Base-by-base conservation (phyloP, 2,888 invertebrate species). In the Notodonta ziczac region DNA sequence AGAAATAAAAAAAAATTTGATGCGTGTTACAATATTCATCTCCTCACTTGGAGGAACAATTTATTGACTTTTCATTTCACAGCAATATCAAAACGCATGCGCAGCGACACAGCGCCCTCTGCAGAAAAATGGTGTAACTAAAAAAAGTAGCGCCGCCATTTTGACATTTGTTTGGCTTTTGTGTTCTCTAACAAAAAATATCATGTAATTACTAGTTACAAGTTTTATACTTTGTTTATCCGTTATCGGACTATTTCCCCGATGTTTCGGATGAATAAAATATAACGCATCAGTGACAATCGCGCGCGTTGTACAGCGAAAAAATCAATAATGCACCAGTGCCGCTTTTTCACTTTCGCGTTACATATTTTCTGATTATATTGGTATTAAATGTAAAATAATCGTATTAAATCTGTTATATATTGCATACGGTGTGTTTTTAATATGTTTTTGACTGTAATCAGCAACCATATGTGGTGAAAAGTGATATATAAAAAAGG, bases 161-260 rank as follows among this genome's bases (percentile, higher is more conserved):
- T 94, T 94, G 92, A 94, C 93, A 92, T 93, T 94, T 94, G 93
- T 92, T 93, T 92, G 88, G 93, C 92, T 93, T 86, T 93, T 93
- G 92, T 92, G 89, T 93, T 88, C 82, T 78, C 73, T 79, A 77
- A 73, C 83, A 67, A 74, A 79, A 84, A 83, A 80, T 86, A 89
- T 79, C 84, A 85, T 87, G 83, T 89, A 86, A 88, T 86, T 86
- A 81, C 67, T 73, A 70, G 73, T 78, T 73, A 78, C 77, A 69
- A 76, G 74, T 69, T 72, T 73, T 75, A 82, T 78, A 75, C 63
- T 78, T 74, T 71, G 66, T 72, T 74, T 81, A 85, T 86, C 73
- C 76, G 80, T 70, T 66, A 68, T 70, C 61, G 57, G 69, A 81
- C 66, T 73, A 68, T 70, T 81, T 75, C 61, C 67, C 65, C 76